Evolutionary conservation across 1,140 invertebrate species (phyloP).

Genomic region (Saxidomus purpurata): DNA sequence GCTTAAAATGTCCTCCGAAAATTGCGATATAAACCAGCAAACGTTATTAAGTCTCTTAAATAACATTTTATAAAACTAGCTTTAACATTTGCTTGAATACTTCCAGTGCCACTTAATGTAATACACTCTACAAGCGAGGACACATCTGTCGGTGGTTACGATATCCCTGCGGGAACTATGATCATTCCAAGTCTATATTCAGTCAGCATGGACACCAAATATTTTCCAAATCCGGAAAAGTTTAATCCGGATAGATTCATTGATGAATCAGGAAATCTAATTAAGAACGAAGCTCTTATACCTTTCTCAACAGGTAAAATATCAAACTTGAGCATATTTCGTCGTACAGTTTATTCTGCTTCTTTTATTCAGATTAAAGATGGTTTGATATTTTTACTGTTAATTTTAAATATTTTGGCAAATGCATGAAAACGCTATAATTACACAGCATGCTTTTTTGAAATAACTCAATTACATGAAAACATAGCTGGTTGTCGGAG

Average conservation of each 20-base stretch:
- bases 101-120: slow-evolving; percentile 15
- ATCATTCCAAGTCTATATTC: neutral
- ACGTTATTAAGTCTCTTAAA: no score
- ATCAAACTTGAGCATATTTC: neutral
- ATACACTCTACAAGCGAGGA: neutral
- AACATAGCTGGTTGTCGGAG: no score
- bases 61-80: no score
- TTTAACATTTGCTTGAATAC: neutral
- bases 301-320: slow-evolving; percentile 23
- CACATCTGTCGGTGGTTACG: neutral
- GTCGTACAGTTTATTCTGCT: no score
- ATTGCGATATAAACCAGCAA: no score
- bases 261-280: neutral
- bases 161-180: neutral
- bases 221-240: neutral
- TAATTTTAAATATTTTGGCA: no score
- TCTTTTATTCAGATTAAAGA: no score
- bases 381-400: no score
- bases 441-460: no score
- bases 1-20: no score
- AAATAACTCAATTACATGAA: no score
- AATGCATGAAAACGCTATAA: no score
- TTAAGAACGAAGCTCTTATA: slow-evolving; percentile 10
- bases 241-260: slow-evolving; percentile 32
- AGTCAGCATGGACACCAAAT: slow-evolving; percentile 8